Evolutionary conservation across 2,113 vertebrate genomes (phyloP).

Genomic region (Triplophysa siluroides): DNA sequence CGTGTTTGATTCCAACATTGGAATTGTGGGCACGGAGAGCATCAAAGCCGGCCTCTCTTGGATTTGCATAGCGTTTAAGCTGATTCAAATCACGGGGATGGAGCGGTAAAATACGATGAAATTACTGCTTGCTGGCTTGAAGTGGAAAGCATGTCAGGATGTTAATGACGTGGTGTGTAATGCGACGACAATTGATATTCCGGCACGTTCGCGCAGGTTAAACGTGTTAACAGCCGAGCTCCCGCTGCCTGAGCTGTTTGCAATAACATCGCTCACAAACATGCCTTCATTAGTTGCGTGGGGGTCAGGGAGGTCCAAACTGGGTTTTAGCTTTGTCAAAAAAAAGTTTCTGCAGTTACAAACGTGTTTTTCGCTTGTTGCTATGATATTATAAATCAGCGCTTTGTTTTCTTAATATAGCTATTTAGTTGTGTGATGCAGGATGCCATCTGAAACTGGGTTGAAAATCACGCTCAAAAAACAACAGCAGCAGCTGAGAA

Average conservation of each 20-base stretch:
- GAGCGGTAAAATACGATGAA: constrained; percentile 50
- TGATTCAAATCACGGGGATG: constrained; percentile 38
- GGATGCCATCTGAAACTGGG: not conserved
- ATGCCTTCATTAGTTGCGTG: constrained; percentile 49
- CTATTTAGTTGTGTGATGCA: not conserved
- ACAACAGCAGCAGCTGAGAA: constrained; percentile 26
- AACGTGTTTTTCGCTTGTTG: not conserved
- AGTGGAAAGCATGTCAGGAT: constrained; percentile 55
- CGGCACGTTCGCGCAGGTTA: constrained; percentile 41
- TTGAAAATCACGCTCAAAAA: not conserved
- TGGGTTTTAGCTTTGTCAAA: not conserved
- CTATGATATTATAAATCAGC: not conserved
- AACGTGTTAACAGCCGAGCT: constrained; percentile 43
- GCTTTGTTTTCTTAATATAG: constrained; percentile 11
- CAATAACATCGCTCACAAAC: constrained; percentile 51
- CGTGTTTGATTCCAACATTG: constrained; percentile 25
- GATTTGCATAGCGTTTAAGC: constrained; percentile 54
- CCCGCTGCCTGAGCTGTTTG: constrained; percentile 46
- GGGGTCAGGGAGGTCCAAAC: constrained; percentile 35
- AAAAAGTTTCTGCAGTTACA: not conserved
- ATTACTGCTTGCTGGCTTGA: constrained; percentile 49
- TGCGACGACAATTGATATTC: constrained; percentile 54
- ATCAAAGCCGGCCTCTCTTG: constrained; percentile 40
- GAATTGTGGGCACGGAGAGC: constrained; percentile 40
- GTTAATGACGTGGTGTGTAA: constrained; percentile 49